Evolutionary conservation across 1,140 invertebrate species (phyloP).

Genomic region (Eubasilissa regina): DNA sequence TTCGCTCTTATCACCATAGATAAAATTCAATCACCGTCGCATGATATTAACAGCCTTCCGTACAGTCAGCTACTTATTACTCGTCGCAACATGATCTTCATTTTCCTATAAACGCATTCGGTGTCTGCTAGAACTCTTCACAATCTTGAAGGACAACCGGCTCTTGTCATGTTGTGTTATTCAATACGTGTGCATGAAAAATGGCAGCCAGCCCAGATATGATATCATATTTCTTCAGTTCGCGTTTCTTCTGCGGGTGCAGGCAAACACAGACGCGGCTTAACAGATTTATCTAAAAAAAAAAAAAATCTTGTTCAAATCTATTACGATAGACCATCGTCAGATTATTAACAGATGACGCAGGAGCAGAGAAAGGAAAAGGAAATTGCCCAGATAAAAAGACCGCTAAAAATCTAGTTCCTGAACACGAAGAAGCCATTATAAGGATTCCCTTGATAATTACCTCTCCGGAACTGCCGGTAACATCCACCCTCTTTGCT

Average conservation of each 20-base stretch:
- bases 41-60: neutral
- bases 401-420: too few relatives aligned
- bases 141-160: neutral
- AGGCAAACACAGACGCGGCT: neutral
- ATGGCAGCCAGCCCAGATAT: constrained; percentile 13
- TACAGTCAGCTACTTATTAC: neutral
- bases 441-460: too few relatives aligned
- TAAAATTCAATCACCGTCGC: neutral
- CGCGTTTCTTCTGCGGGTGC: constrained; percentile 5
- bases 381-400: too few relatives aligned
- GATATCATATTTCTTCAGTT: constrained; percentile 3
- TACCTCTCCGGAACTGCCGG: too few relatives aligned
- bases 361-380: too few relatives aligned
- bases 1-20: too few relatives aligned
- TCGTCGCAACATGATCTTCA: neutral
- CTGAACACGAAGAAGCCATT: too few relatives aligned
- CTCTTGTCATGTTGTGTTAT: constrained; percentile 25
- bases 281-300: neutral
- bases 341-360: too few relatives aligned
- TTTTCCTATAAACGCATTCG: neutral
- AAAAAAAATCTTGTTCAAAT: too few relatives aligned
- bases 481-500: too few relatives aligned
- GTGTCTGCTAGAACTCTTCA: constrained; percentile 5
- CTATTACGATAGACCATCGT: too few relatives aligned
- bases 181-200: neutral